phyloP scores from a whole-genome alignment of 1,140 invertebrate genomes.

The Coelopa frigida region DNA sequence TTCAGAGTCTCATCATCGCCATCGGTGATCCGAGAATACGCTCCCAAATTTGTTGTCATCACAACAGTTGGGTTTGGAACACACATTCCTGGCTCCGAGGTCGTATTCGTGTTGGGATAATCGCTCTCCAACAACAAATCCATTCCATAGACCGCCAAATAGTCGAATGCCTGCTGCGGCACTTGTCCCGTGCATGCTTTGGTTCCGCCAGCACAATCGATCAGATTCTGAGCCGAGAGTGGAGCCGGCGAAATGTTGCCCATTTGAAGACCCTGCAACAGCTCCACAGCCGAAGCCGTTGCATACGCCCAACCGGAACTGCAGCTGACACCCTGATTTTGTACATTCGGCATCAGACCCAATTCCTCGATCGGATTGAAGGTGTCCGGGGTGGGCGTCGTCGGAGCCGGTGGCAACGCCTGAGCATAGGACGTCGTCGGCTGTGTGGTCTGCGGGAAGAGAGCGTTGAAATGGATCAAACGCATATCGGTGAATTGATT shows the following conservation, averaged over 20 bases:
- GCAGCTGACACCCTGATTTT: constrained; percentile 56
- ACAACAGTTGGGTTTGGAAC: constrained; percentile 39
- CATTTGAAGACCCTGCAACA: constrained; percentile 20
- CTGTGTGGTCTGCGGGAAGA: constrained; percentile 40
- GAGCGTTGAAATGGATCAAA: constrained; percentile 27
- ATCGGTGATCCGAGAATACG: constrained; percentile 42
- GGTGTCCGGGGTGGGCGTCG: neutral
- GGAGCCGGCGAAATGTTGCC: constrained; percentile 55
- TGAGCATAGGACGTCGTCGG: constrained; percentile 5
- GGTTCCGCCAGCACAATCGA: constrained; percentile 44
- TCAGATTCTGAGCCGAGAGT: constrained; percentile 51
- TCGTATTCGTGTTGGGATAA: constrained; percentile 45
- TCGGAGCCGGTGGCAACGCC: constrained; percentile 11
- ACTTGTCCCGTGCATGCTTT: constrained; percentile 47
- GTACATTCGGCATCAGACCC: constrained; percentile 53
- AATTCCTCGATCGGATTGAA: constrained; percentile 22
- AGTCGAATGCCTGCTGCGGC: constrained; percentile 56
- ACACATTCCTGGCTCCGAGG: constrained; percentile 53
- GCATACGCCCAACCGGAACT: constrained; percentile 53
- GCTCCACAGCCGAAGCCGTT: constrained; percentile 57
- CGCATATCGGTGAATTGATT: constrained; percentile 40
- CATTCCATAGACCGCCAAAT: constrained; percentile 46
- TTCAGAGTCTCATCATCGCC: constrained; percentile 63
- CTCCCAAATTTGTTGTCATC: constrained; percentile 11
- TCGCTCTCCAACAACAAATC: constrained; percentile 50